Evolutionary conservation across 1,140 invertebrate species (phyloP).

Genomic region (Leptopilina clavipes): DNA sequence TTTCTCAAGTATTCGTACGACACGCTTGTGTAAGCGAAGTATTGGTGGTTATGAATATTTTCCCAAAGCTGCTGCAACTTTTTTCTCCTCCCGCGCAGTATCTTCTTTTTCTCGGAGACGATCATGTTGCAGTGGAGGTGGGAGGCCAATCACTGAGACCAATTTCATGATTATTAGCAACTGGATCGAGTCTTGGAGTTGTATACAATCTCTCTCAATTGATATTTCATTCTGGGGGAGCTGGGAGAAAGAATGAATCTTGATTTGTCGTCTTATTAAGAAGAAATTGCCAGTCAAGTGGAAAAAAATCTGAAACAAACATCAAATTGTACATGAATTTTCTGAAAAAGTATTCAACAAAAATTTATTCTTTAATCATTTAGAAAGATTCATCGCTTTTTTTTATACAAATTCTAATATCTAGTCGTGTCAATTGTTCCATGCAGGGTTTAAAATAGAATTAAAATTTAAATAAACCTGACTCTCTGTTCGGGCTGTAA

Average conservation of each 20-base stretch:
- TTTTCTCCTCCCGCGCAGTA: slow-evolving; percentile 24
- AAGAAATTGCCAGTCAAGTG: neutral
- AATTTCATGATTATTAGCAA: slow-evolving; percentile 24
- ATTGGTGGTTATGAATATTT: slow-evolving; percentile 47
- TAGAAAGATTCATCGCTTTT: too few relatives aligned
- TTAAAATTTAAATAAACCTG: neutral
- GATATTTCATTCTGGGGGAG: neutral
- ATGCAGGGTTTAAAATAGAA: too few relatives aligned
- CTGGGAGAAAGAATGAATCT: neutral
- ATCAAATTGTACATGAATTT: neutral
- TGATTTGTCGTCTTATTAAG: neutral
- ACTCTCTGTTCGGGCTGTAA: neutral
- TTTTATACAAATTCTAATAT: too few relatives aligned
- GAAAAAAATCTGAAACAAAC: neutral
- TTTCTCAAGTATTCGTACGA: slow-evolving; percentile 44
- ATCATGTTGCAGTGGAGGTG: neutral
- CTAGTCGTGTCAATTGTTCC: too few relatives aligned
- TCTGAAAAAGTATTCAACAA: neutral
- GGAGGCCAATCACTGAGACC: slow-evolving; percentile 17
- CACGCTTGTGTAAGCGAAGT: slow-evolving; percentile 39
- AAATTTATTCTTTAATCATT: too few relatives aligned
- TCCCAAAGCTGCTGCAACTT: neutral
- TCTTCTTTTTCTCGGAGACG: neutral
- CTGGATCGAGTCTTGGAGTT: neutral
- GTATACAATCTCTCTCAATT: neutral